Conservation (phyloP, 1,140 invertebrate genomes). For the Sinonovacula constricta region DNA sequence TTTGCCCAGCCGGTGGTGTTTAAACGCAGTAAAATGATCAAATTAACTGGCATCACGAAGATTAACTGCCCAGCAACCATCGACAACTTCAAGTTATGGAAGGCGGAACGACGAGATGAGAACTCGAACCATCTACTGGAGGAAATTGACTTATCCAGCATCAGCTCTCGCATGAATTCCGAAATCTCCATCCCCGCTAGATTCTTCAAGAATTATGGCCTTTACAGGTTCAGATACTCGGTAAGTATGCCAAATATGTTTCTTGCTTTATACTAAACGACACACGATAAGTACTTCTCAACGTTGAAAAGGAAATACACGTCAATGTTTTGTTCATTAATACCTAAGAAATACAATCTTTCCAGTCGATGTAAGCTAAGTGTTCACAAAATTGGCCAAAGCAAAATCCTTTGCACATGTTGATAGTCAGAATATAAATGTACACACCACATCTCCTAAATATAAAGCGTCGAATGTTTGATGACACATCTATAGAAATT, state of each 20-base stretch:
- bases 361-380: no score
- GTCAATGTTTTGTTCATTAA: no score
- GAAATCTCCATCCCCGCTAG: constrained; percentile 61
- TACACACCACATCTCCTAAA: no score
- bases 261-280: no score
- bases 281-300: no score
- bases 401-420: no score
- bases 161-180: constrained; percentile 56
- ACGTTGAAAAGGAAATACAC: no score
- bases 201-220: constrained; percentile 63
- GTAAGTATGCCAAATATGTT: constrained; percentile 19
- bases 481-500: no score
- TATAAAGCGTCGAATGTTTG: no score
- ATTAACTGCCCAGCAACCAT: constrained; percentile 67
- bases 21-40: constrained; percentile 56
- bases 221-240: constrained; percentile 69
- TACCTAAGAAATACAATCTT: no score
- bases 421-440: no score
- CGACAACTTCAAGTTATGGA: constrained; percentile 69
- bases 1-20: constrained; percentile 59
- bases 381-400: no score
- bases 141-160: constrained; percentile 44
- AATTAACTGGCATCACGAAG: constrained; percentile 62
- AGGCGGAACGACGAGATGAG: constrained; percentile 52
- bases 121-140: constrained; percentile 35